These are phyloP conservation scores for Whitmania pigra DNA, from an alignment of 1,140 invertebrate species.

Conservation along the genomic window DNA sequence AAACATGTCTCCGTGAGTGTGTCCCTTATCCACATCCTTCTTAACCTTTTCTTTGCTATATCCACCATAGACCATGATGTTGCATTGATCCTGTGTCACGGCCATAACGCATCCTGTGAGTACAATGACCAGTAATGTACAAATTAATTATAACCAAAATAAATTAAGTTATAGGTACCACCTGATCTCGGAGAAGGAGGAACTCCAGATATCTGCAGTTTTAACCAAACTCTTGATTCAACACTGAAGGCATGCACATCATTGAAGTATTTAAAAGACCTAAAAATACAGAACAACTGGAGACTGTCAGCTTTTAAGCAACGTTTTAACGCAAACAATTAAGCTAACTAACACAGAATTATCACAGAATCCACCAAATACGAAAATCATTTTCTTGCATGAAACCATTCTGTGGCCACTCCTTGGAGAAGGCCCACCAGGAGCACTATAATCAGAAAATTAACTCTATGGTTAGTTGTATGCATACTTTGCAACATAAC, in stretches of 20 bases:
- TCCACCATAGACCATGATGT: slow-evolving; percentile 69
- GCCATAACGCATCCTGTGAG: slow-evolving; percentile 59
- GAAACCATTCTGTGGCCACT: slow-evolving; percentile 80
- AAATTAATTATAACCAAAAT: not conserved
- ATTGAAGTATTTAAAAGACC: slow-evolving; percentile 77
- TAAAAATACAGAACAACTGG: slow-evolving; percentile 27
- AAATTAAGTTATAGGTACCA: slow-evolving; percentile 10
- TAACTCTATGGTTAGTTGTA: slow-evolving; percentile 18
- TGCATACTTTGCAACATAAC: not conserved
- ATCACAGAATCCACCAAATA: slow-evolving; percentile 85
- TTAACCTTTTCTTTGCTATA: slow-evolving; percentile 68
- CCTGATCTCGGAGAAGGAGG: slow-evolving; percentile 29
- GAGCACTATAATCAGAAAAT: slow-evolving; percentile 41
- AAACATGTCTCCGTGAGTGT: slow-evolving; percentile 69
- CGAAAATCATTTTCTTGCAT: slow-evolving; percentile 61
- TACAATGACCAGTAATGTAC: not conserved
- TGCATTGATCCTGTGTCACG: slow-evolving; percentile 47
- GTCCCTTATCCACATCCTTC: slow-evolving; percentile 66
- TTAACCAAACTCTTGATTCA: slow-evolving; percentile 65
- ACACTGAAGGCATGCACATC: slow-evolving; percentile 72
- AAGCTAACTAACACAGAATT: slow-evolving; percentile 46
- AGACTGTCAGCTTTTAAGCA: not conserved
- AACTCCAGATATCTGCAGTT: slow-evolving; percentile 55
- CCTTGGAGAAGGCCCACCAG: slow-evolving; percentile 64
- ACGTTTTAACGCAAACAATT: not conserved